These are phyloP conservation scores for Tuta absoluta DNA, from an alignment of 2,888 invertebrate genomes.

Conservation along the genomic window DNA sequence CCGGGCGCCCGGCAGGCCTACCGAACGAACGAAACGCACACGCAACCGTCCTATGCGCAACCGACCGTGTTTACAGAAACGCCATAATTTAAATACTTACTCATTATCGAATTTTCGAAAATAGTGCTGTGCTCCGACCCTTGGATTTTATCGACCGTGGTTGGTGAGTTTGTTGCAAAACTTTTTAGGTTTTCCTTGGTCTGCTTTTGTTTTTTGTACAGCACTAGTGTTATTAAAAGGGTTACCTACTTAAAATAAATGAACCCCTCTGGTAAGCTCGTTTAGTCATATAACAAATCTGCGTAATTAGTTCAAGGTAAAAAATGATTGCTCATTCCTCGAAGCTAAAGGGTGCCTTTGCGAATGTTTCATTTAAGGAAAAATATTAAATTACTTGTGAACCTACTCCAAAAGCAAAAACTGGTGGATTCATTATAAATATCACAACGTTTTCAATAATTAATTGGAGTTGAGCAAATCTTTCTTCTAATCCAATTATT, in stretches of 20 bases:
- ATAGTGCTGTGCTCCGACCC: conserved; percentile 48
- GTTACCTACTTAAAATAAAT: no score
- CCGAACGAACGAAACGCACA: conserved; percentile 76
- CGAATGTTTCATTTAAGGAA: not conserved
- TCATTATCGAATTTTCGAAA: conserved; percentile 37
- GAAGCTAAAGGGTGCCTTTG: conserved; percentile 17
- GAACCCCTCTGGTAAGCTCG: not conserved
- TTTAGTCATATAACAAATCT: not conserved
- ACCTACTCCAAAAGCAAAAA: not conserved
- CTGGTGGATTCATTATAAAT: not conserved
- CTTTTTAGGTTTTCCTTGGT: not conserved
- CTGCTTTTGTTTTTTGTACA: no score
- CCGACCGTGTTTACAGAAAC: conserved; percentile 65
- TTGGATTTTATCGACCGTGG: conserved; percentile 50
- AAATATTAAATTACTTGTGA: not conserved
- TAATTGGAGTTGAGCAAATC: not conserved
- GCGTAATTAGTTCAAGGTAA: not conserved
- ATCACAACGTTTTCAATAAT: not conserved
- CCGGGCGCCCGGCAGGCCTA: conserved; percentile 75
- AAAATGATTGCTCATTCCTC: conserved; percentile 6
- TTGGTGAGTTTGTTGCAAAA: conserved; percentile 43
- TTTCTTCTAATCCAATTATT: not conserved
- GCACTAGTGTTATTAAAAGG: no score
- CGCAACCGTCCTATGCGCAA: conserved; percentile 53
- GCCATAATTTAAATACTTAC: conserved; percentile 40